phyloP scores from a whole-genome alignment of 2,113 vertebrate genomes.

The Plectropomus leopardus region DNA sequence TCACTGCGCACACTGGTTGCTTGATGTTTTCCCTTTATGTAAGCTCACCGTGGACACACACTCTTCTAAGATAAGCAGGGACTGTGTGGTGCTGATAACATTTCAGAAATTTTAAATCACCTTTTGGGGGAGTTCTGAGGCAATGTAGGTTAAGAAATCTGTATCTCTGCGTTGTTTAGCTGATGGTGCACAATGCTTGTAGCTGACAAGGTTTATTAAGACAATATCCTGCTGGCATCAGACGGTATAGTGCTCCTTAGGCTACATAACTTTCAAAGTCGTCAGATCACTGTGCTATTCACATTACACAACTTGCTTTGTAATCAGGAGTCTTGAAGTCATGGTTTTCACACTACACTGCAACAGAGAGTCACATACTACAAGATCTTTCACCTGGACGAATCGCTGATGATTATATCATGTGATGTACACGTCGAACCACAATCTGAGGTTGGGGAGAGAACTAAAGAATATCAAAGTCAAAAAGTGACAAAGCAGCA shows the following conservation, averaged over 20 bases:
- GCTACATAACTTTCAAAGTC: too few species aligned
- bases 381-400: too few species aligned
- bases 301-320: too few species aligned
- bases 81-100: constrained; percentile 41
- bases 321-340: too few species aligned
- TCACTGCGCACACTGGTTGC: constrained; percentile 31
- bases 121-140: constrained; percentile 30
- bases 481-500: too few species aligned
- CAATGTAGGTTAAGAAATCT: constrained; percentile 26
- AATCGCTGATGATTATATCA: too few species aligned
- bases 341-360: too few species aligned
- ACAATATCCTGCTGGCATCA: background rate
- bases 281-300: too few species aligned
- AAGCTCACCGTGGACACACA: background rate
- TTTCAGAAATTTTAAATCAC: constrained; percentile 37
- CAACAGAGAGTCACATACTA: too few species aligned
- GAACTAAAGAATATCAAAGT: too few species aligned
- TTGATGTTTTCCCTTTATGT: constrained; percentile 15
- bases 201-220: background rate
- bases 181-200: constrained; percentile 4
- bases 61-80: constrained; percentile 19
- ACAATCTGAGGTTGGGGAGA: too few species aligned
- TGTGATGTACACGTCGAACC: too few species aligned
- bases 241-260: background rate
- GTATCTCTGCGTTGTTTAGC: constrained; percentile 29